Conservation (phyloP, 2,888 invertebrate genomes). For the Unio delphinus region DNA sequence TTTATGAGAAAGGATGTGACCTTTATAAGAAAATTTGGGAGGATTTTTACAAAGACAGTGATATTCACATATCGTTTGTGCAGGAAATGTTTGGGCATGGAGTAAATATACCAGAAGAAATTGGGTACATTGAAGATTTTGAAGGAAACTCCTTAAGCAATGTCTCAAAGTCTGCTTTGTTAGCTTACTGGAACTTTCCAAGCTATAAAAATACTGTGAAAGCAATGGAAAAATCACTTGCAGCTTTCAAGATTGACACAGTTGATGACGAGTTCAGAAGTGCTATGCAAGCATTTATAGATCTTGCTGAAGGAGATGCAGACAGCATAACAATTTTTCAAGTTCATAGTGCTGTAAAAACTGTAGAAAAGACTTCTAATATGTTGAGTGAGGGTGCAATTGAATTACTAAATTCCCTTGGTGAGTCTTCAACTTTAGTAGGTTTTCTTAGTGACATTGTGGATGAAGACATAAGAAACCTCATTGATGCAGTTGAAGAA, state of each 20-base stretch:
- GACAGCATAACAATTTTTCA: slow-evolving; percentile 9
- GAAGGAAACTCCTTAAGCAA: too few relatives aligned
- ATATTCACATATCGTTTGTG: slow-evolving; percentile 8
- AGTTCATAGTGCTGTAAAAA: slow-evolving; percentile 15
- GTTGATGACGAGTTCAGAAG: slow-evolving; percentile 11
- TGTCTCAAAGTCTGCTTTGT: too few relatives aligned
- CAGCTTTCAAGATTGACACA: too few relatives aligned
- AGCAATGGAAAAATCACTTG: too few relatives aligned
- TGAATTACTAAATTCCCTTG: slow-evolving; percentile 20
- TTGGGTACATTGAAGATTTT: too few relatives aligned
- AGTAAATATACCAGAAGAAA: not conserved
- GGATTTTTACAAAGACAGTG: slow-evolving; percentile 8
- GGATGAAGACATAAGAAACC: slow-evolving; percentile 42
- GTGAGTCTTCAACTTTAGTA: slow-evolving; percentile 18
- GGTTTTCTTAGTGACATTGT: slow-evolving; percentile 29
- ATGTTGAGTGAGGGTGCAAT: slow-evolving; percentile 12
- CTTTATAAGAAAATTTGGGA: slow-evolving; percentile 21
- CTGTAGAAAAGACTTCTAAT: slow-evolving; percentile 14
- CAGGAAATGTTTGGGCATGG: slow-evolving; percentile 4
- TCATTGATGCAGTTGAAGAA: slow-evolving; percentile 50
- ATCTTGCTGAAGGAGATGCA: slow-evolving; percentile 2
- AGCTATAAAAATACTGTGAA: too few relatives aligned
- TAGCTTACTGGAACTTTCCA: too few relatives aligned
- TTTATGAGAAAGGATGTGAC: not conserved
- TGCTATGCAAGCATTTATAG: slow-evolving; percentile 23